Conservation (phyloP, 2,113 vertebrate species). For the Hippocampus comes region DNA sequence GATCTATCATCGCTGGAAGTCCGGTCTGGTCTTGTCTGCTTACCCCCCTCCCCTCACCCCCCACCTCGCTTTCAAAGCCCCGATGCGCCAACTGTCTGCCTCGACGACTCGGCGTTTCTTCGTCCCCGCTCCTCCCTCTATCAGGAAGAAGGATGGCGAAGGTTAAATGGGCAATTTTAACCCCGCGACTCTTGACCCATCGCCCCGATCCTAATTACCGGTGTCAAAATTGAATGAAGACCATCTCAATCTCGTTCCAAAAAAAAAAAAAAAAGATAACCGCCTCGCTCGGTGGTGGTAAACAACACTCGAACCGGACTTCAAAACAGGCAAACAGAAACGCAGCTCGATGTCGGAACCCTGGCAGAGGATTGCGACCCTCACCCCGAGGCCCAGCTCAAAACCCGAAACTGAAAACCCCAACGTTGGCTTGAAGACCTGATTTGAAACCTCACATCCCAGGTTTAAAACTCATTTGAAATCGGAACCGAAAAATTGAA, state of each 20-base stretch:
- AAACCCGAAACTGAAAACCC: neutral
- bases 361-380: neutral
- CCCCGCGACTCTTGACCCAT: constrained; percentile 47
- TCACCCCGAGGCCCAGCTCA: neutral
- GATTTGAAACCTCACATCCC: no score
- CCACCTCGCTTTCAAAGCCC: neutral
- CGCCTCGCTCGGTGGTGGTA: constrained; percentile 17
- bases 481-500: neutral
- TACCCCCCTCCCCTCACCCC: neutral
- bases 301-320: neutral
- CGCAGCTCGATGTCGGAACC: neutral
- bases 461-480: neutral
- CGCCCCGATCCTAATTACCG: constrained; percentile 72
- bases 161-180: constrained; percentile 71
- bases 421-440: no score
- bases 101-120: constrained; percentile 24
- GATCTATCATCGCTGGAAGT: constrained; percentile 69
- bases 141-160: constrained; percentile 74
- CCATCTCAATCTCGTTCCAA: constrained; percentile 58
- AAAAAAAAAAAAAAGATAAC: constrained; percentile 19
- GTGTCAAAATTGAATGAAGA: constrained; percentile 62
- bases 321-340: constrained; percentile 3
- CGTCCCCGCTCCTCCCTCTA: constrained; percentile 38
- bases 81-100: constrained; percentile 26
- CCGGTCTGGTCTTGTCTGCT: constrained; percentile 19